These are phyloP conservation scores for Squalus acanthias DNA, from an alignment of 2,797 vertebrate species.

Conservation along the genomic window DNA sequence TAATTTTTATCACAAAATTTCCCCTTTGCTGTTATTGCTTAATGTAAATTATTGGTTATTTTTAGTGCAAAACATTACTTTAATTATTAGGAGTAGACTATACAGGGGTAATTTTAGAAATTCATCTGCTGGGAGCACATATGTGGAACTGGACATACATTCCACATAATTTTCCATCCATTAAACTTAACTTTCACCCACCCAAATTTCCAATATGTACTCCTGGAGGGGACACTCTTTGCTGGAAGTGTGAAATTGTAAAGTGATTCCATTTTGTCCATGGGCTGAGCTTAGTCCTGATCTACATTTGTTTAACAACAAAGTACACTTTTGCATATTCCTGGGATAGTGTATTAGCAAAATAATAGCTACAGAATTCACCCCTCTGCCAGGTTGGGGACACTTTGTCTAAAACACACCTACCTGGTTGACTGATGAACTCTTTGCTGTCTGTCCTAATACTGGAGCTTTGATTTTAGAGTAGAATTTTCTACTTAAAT, in stretches of 20 bases:
- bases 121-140: background rate
- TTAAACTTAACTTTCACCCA: background rate
- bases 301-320: background rate
- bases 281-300: background rate
- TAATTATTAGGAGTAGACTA: too few relatives aligned
- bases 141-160: background rate
- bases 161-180: background rate
- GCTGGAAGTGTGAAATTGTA: background rate
- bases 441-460: background rate
- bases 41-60: too few relatives aligned
- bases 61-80: too few relatives aligned
- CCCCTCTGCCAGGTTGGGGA: background rate
- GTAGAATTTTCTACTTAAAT: background rate
- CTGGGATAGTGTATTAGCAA: background rate
- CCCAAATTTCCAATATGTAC: background rate
- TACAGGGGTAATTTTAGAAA: background rate
- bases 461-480: background rate
- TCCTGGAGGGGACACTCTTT: background rate
- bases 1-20: too few relatives aligned
- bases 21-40: too few relatives aligned
- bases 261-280: background rate
- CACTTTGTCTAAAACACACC: background rate
- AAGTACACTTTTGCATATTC: background rate
- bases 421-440: background rate
- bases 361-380: background rate